Evolutionary conservation across 2,113 vertebrate genomes (phyloP).

Genomic region (Heteronetta atricapilla): DNA sequence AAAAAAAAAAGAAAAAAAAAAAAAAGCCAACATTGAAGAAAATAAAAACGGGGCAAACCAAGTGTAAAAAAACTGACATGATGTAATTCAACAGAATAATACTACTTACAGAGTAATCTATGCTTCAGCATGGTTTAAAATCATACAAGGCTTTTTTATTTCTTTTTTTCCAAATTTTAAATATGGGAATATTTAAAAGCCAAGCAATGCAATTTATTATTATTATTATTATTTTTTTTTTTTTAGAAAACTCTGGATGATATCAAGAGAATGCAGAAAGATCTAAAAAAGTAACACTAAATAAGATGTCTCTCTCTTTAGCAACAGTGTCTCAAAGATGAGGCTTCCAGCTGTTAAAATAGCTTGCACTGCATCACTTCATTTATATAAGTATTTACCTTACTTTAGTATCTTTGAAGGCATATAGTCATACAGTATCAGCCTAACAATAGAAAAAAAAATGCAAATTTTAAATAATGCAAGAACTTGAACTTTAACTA

Average conservation of each 20-base stretch:
- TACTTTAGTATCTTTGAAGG: slow-evolving; percentile 24
- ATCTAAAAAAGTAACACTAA: not conserved
- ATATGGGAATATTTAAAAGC: not conserved
- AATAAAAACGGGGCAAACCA: not conserved
- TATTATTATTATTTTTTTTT: too few species aligned
- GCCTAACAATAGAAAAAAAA: not conserved
- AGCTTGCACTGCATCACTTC: not conserved
- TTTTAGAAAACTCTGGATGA: not conserved
- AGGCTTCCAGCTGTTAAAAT: slow-evolving; percentile 11
- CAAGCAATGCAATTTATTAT: not conserved
- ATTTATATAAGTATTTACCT: not conserved
- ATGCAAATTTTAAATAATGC: not conserved
- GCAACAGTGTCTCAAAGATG: not conserved
- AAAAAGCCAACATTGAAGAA: slow-evolving; percentile 26
- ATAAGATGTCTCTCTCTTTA: not conserved
- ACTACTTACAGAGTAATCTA: not conserved
- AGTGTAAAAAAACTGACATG: not conserved
- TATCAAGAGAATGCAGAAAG: not conserved
- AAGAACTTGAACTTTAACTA: not conserved
- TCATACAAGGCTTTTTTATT: not conserved
- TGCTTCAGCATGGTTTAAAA: not conserved
- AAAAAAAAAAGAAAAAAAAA: not conserved
- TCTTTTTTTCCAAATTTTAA: not conserved
- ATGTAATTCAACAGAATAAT: slow-evolving; percentile 37
- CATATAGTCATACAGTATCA: not conserved